phyloP scores from a whole-genome alignment of 2,888 invertebrate genomes.

The Idaea biselata region DNA sequence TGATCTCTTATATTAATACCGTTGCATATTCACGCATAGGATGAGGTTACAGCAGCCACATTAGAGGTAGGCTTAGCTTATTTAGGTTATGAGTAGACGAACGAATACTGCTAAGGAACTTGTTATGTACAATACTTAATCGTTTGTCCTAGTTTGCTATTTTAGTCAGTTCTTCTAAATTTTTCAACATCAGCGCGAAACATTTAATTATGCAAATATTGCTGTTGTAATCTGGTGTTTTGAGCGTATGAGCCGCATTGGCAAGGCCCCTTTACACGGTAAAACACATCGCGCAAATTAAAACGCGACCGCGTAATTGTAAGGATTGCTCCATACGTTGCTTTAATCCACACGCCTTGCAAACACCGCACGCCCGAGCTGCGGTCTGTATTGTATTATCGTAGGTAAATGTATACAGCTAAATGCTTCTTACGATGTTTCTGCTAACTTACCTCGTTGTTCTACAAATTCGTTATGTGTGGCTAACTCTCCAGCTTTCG shows the following conservation, averaged over 20 bases:
- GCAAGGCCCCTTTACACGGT: constrained; percentile 41
- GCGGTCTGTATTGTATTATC: not conserved
- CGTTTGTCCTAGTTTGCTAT: not conserved
- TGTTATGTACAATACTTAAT: too few species aligned
- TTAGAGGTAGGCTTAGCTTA: too few species aligned
- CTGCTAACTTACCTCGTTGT: constrained; percentile 27
- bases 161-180: not conserved
- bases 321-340: constrained; percentile 43
- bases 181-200: not conserved
- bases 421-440: constrained; percentile 13
- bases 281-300: constrained; percentile 73
- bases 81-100: too few species aligned
- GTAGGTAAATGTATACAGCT: constrained; percentile 5
- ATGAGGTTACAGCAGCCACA: too few species aligned
- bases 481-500: not conserved
- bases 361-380: not conserved
- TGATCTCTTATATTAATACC: too few species aligned
- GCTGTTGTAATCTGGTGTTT: constrained; percentile 25
- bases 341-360: not conserved
- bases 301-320: constrained; percentile 66
- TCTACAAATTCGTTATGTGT: not conserved
- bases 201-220: not conserved
- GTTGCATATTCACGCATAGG: too few species aligned
- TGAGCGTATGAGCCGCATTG: not conserved
- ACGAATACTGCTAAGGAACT: too few species aligned